Evolutionary conservation across 2,113 vertebrate species (phyloP), one percentile per base, ranked within the genome.

Genomic region (Odocoileus virginianus): DNA sequence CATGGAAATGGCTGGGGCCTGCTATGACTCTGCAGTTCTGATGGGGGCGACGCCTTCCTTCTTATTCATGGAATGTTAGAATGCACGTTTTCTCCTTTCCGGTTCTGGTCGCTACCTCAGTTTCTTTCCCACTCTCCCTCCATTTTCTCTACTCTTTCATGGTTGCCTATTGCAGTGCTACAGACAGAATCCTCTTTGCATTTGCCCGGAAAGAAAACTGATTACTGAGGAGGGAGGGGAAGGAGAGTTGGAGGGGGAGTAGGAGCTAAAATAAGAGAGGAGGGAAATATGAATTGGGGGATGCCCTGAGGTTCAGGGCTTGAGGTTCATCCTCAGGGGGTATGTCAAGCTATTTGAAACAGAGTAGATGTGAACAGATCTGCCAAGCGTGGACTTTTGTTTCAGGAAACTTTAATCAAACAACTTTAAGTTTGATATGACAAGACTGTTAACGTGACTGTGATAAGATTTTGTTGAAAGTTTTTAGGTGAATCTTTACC

Each of bases 11-110:
- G 97, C 96, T 94, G 97, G 97, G 98, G 97, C 98, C 98, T 98
- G 98, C 97, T 98, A 98, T 99, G 99, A 99, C 99, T 98, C 96
- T 99, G 99, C 99, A 99, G 81, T 99, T 99, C 98, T 99, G 95
- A 90, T 97, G 94, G 95, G 97, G 98, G 98, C 98, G 98, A 98
- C 96, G 98, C 98, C 98, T 99, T 97, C 97, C 97, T 95, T 91
- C 97, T 95, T 78, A 91, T 91, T 89, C 95, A 93, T 25, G 97
- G 81, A 90, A 92, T 96, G 95, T 95, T 97, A 76, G 93, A 27
- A 85, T 86, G 95, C 97, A 95, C 81, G 71, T 67, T 95, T 97
- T 95, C 93, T 96, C 57, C 85, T 94, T 89, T 94, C 92, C 81
- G 67, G 84, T 57, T 55, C 82, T 89, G 86, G 47, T 50, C 67